Evolutionary conservation across 2,888 invertebrate genomes (phyloP).

Genomic region (Polietes domitor): DNA sequence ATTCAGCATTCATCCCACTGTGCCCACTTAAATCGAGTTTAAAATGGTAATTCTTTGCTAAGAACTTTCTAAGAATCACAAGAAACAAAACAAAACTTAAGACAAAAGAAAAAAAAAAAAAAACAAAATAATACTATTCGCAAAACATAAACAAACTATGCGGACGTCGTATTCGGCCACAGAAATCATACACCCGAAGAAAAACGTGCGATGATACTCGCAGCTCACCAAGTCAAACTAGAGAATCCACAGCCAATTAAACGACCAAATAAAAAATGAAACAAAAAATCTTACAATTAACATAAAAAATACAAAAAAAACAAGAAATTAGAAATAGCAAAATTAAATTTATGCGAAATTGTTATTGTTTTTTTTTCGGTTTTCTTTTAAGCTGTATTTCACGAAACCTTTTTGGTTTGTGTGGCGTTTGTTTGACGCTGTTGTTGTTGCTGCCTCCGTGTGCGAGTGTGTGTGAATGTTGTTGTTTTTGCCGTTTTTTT

Average conservation of each 20-base stretch:
- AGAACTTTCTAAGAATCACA: neutral
- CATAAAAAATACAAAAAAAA: constrained; percentile 23
- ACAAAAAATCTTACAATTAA: neutral
- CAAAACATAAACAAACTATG: neutral
- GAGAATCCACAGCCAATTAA: neutral
- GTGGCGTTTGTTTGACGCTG: neutral
- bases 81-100: no score
- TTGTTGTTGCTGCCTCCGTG: neutral
- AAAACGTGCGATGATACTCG: neutral
- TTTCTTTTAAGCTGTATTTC: neutral
- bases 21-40: neutral
- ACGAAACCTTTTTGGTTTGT: constrained; percentile 5
- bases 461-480: neutral
- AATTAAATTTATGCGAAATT: neutral
- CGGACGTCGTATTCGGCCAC: neutral
- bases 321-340: constrained; percentile 17
- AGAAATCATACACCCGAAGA: neutral
- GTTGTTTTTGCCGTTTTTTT: neutral
- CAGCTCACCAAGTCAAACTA: no score
- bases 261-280: neutral
- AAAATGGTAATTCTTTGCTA: neutral
- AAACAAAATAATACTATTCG: no score
- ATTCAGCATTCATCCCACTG: no score
- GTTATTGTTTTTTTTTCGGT: neutral
- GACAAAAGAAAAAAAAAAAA: no score